Base-by-base conservation (phyloP, 2,888 invertebrate genomes). In the Hofmannophila pseudospretella region DNA sequence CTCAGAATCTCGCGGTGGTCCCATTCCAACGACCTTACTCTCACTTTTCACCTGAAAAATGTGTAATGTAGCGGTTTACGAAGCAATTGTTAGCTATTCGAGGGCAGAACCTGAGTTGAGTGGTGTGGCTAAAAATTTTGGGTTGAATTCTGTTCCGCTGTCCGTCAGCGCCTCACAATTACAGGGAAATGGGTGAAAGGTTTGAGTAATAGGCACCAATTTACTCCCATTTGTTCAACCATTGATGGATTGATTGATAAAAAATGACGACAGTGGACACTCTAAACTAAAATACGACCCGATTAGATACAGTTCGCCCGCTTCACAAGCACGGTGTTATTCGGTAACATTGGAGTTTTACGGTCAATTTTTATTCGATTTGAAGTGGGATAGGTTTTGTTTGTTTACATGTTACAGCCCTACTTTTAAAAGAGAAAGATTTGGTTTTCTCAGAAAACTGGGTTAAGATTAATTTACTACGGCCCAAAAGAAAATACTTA, bases 131-230 rank as follows among this genome's bases (percentile, higher is more conserved):
- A 57, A 8, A 1, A 23, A 47, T 38, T 39, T 52, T 51, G 48
- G 53, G 46, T 5, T 4, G 32, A 23, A 13, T 11, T 14, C 20
- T 36, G 14, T 36, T 23, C 33, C 31, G 10, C 14, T 19, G 10
- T 8, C 10, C 14, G 13, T 10, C 7, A 11, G 14, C 25, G 9
- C 28, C 42, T 7, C 23, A 47, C 47, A 51, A 54, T 52, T 54
- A 54, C 48, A 56, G 42, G 52, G 54, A 69, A 75, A 61, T 68
- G 59, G 67, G 75, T 73, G 79, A 80, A 77, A 77, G 74, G 66
- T 65, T 52, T 42, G 54, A 47, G 47, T 70, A 73, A 74, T 70
- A 58, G 63, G 44, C 50, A 44, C 49, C 69, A 70, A 73, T 76
- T 73, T 65, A 56, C 56, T 59, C 49, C 61, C 60, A 75, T 68